These are phyloP conservation scores for Aurelia sp. DNA, from an alignment of 30 jellyfish, hydroid and myxozoan species.

Conservation along the genomic window DNA sequence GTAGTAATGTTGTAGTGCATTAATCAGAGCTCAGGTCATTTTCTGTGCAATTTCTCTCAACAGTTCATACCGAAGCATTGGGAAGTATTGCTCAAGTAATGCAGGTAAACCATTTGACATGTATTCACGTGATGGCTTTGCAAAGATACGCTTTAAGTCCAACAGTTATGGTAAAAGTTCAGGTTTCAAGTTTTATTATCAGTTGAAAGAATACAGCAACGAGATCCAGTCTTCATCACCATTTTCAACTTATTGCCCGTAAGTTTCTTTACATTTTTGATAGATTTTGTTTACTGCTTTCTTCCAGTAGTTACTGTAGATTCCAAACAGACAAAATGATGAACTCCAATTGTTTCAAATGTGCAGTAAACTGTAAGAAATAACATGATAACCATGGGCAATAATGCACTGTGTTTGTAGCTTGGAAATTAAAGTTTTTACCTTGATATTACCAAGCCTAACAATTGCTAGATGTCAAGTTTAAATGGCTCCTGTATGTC, in stretches of 20 bases:
- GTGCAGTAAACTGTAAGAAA: too few relatives aligned
- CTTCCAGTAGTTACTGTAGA: too few relatives aligned
- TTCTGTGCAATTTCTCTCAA: background rate
- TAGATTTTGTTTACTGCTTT: too few relatives aligned
- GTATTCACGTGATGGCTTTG: slow-evolving; percentile 33
- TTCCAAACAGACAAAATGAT: too few relatives aligned
- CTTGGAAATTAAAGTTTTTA: too few relatives aligned
- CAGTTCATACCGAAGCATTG: slow-evolving; percentile 28
- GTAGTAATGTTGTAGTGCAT: background rate
- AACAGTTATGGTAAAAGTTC: background rate
- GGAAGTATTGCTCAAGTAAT: slow-evolving; percentile 32
- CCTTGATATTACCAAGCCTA: too few relatives aligned
- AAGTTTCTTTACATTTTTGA: background rate
- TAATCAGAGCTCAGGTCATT: background rate
- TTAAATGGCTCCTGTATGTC: too few relatives aligned
- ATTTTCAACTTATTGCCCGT: slow-evolving; percentile 4
- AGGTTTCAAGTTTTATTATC: background rate
- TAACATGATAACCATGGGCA: too few relatives aligned
- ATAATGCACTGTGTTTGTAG: too few relatives aligned
- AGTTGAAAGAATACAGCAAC: background rate
- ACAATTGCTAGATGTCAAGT: too few relatives aligned
- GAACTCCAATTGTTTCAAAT: too few relatives aligned
- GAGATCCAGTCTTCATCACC: background rate
- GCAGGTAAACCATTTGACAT: slow-evolving; percentile 21
- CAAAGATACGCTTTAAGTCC: slow-evolving; percentile 11